Conservation (phyloP, 2,797 vertebrate species). For the Oophaga sylvatica region DNA sequence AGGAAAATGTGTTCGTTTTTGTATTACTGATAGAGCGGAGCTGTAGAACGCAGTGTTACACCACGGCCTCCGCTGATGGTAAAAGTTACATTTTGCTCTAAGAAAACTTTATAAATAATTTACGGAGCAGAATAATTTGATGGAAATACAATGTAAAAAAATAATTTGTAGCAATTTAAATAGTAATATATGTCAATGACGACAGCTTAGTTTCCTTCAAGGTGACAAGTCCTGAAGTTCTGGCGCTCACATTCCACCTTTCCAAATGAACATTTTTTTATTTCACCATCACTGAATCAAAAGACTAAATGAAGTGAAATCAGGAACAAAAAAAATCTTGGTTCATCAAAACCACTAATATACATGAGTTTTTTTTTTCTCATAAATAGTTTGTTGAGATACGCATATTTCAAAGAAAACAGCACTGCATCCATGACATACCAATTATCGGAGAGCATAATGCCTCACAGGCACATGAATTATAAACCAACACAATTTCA, state of each 20-base stretch:
- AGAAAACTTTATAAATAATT: conserved; percentile 28
- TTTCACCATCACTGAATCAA: conserved; percentile 47
- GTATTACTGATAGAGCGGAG: background rate
- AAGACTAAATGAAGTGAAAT: conserved; percentile 62
- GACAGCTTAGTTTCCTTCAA: background rate
- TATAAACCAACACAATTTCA: conserved; percentile 67
- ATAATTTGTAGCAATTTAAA: conserved; percentile 28
- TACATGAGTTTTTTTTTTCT: conserved; percentile 49
- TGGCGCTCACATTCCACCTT: background rate
- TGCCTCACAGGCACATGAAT: conserved; percentile 73
- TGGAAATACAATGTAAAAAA: background rate
- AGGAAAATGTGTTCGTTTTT: background rate
- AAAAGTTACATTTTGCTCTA: conserved; percentile 46
- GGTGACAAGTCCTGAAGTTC: background rate
- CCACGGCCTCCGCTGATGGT: background rate
- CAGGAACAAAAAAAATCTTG: conserved; percentile 59
- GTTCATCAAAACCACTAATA: conserved; percentile 64
- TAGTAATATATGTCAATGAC: conserved; percentile 13
- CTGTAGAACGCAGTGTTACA: conserved; percentile 6
- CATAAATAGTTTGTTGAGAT: conserved; percentile 65
- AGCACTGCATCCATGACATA: conserved; percentile 66
- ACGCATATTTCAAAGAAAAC: conserved; percentile 72
- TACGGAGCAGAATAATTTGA: background rate
- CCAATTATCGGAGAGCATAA: conserved; percentile 70
- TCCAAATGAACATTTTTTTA: conserved; percentile 24